phyloP scores from a whole-genome alignment of 2,797 vertebrate genomes.

The Enteromius viviparus region DNA sequence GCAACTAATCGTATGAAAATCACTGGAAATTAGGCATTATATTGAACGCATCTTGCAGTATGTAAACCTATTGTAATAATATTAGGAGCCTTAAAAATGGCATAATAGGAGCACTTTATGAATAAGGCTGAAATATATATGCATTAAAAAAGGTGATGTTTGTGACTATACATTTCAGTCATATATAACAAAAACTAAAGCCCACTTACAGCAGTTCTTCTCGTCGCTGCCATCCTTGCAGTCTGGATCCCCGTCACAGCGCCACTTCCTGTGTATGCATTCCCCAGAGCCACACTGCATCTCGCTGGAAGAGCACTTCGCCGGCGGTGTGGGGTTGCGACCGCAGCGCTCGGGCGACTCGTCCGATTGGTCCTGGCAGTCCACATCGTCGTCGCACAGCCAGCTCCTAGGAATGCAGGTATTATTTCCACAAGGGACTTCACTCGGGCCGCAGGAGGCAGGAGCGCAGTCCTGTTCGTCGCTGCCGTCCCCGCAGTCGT shows the following conservation, averaged over 20 bases:
- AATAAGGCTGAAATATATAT: not conserved
- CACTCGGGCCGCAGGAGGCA: constrained; percentile 85
- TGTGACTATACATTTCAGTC: not conserved
- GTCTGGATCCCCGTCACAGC: constrained; percentile 93
- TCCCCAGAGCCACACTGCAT: constrained; percentile 91
- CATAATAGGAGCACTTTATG: too few relatives aligned
- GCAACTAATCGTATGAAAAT: too few relatives aligned
- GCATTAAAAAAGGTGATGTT: not conserved
- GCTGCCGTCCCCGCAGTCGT: constrained; percentile 91
- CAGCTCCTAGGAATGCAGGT: constrained; percentile 91
- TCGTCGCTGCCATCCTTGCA: constrained; percentile 97
- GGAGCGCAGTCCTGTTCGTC: constrained; percentile 88
- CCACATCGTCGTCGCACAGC: constrained; percentile 95
- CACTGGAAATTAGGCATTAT: too few relatives aligned
- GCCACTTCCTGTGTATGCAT: constrained; percentile 95
- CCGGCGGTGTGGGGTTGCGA: constrained; percentile 80
- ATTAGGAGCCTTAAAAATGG: too few relatives aligned
- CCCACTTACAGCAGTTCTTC: constrained; percentile 91
- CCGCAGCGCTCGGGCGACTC: constrained; percentile 90
- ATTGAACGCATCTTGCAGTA: too few relatives aligned
- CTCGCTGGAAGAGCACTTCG: constrained; percentile 86
- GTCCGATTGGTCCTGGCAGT: constrained; percentile 93
- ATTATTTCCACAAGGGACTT: constrained; percentile 91
- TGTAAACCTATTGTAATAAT: too few relatives aligned
- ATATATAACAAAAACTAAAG: not conserved